A percentile compares a stretch with the other conserved stretches of the same genome.
These are phyloP conservation scores for Nycticryphes semicollaris DNA, from an alignment of 2,113 vertebrate genomes.

Conservation along the genomic window DNA sequence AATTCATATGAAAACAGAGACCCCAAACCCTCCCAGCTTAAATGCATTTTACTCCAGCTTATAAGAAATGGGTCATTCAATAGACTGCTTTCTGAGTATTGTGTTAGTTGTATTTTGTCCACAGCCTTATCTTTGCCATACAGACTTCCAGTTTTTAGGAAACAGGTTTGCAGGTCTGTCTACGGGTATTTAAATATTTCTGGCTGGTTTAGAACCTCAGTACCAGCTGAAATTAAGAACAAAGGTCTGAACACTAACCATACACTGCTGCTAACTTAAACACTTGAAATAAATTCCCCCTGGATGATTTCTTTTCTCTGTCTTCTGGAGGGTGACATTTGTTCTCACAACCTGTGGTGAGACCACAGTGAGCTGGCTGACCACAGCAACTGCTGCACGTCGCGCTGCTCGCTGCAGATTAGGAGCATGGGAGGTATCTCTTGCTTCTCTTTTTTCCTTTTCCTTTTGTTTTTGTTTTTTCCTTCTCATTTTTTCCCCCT, in stretches of 20 bases:
- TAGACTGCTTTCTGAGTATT: not conserved
- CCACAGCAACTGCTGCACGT: not conserved
- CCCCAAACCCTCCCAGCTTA: not conserved
- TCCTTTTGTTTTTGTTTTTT: too few relatives aligned
- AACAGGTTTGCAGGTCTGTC: not conserved
- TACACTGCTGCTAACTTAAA: not conserved
- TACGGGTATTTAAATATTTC: not conserved
- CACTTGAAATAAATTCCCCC: not conserved
- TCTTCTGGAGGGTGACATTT: not conserved
- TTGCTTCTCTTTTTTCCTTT: not conserved
- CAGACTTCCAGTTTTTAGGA: not conserved
- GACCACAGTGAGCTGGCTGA: conserved; percentile 16
- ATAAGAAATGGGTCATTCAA: not conserved
- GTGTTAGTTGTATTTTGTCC: not conserved
- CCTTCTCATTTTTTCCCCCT: too few relatives aligned
- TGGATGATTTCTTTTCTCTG: not conserved
- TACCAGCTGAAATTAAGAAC: not conserved
- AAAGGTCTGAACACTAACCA: not conserved
- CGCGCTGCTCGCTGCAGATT: not conserved
- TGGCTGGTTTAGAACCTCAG: not conserved
- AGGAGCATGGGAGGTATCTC: not conserved
- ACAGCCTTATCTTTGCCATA: conserved; percentile 15
- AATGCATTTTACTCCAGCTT: not conserved
- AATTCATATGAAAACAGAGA: not conserved
- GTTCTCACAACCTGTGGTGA: not conserved